Conservation (phyloP, 64 coral and sea anemone species). For the Dendrophyllia cribrosa region DNA sequence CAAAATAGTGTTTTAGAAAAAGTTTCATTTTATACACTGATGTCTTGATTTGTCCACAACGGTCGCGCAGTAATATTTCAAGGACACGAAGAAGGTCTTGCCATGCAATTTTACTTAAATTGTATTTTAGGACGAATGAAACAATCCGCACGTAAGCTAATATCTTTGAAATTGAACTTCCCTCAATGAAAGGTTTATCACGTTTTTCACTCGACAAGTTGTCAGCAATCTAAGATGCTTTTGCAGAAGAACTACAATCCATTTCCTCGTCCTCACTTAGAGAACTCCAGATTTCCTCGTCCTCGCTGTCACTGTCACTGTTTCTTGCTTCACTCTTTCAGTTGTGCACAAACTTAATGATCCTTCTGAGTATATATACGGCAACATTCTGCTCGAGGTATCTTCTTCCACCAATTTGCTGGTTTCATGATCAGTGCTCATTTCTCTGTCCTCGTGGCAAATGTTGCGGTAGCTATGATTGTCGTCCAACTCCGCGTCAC, state of each 20-base stretch:
- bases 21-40: conserved; percentile 45
- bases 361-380: not conserved
- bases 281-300: conserved; percentile 17
- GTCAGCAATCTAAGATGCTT: not conserved
- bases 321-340: conserved; percentile 14
- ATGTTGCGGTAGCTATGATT: not conserved
- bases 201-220: not conserved
- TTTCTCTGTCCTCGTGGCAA: not conserved
- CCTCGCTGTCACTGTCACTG: conserved; percentile 11
- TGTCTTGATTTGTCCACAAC: not conserved
- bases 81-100: conserved; percentile 32
- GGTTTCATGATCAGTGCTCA: not conserved
- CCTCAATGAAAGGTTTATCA: conserved; percentile 14
- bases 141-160: conserved; percentile 30
- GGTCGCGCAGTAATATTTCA: not conserved
- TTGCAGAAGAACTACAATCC: not conserved
- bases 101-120: conserved; percentile 43
- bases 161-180: conserved; percentile 22
- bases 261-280: not conserved
- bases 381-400: not conserved
- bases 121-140: conserved; percentile 41
- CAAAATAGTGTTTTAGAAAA: conserved; percentile 31
- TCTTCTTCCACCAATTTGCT: not conserved
- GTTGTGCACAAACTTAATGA: not conserved
- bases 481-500: not conserved